Conservation (phyloP, 2,888 invertebrate genomes). For the Meghimatium bilineatum region DNA sequence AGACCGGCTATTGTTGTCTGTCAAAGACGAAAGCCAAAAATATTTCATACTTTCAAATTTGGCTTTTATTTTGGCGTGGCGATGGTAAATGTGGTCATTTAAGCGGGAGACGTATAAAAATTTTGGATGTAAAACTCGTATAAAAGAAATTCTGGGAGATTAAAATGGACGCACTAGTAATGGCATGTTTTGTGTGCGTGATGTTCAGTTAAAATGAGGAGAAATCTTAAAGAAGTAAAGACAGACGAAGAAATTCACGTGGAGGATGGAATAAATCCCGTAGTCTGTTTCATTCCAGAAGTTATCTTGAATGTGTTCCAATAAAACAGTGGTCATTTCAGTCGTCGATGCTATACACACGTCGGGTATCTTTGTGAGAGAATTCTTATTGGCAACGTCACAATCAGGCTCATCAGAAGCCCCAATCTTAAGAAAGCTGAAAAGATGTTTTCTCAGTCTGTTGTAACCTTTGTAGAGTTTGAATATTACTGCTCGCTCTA, state of each 20-base stretch:
- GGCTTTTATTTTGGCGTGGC: conserved; percentile 15
- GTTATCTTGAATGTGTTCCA: too few species aligned
- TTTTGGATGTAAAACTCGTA: neutral
- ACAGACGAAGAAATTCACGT: neutral
- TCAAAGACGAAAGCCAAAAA: conserved; percentile 34
- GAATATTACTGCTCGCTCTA: too few species aligned
- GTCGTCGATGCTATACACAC: too few species aligned
- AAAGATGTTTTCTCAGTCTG: too few species aligned
- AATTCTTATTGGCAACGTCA: too few species aligned
- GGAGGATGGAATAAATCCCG: too few species aligned
- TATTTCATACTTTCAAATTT: conserved; percentile 17
- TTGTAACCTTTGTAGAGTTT: too few species aligned
- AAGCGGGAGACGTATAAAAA: neutral
- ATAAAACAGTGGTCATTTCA: too few species aligned
- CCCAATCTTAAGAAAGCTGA: too few species aligned
- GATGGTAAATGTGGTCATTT: neutral
- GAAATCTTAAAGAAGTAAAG: neutral
- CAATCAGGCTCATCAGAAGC: too few species aligned
- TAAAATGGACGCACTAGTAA: neutral
- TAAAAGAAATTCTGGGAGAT: conserved; percentile 1
- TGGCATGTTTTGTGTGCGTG: neutral
- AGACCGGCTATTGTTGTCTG: conserved; percentile 22
- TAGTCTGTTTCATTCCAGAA: too few species aligned
- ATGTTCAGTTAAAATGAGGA: neutral
- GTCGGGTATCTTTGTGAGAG: too few species aligned